Base-by-base conservation (phyloP, 1,140 invertebrate genomes). In the Drosophila arawakana region DNA sequence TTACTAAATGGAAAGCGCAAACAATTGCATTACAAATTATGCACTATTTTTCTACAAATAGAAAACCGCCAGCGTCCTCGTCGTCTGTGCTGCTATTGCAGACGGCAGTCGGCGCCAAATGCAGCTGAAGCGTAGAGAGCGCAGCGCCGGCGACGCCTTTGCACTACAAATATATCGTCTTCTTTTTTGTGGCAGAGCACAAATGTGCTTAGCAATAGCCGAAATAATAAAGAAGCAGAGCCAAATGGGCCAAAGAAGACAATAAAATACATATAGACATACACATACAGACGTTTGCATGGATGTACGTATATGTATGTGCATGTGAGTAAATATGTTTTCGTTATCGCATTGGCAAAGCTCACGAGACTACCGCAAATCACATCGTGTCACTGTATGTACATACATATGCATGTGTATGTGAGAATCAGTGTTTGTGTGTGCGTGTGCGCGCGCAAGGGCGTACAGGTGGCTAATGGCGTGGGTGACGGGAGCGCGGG, bases 381-480 rank as follows among this genome's bases (percentile, higher is more conserved):
- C 68, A 72, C 69, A 52, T 76, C 60, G 54, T 65, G n/a, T 52
- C 8, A 15, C 46, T 61, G 54, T n/a, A 34, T 65, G 37, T 44
- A 41, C 30, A 8, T 58, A 15, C 37, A 25, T 49, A 15, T 78
- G 4, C 30, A 8, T 58, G 15, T 46, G 37, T 49, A 15, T 78
- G 4, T 62, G 41, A 43, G 34, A 57, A 10, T 25, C 7, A 52
- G 18, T 54, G 11, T 30, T 44, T 15, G 39, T 67, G 44, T 59
- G n/a, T 57, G 21, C 71, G 57, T 77, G 57, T 74, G 59, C 59
- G 65, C 63, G 75, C 78, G 79, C 83, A 89, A 89, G 84, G 83
- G 83, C 83, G 83, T 89, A 88, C 83, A 88, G 83, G 83, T 88
- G 83, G 83, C 84, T 76, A 41, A 72, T 83, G 75, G 80, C 78